Evolutionary conservation across 1,140 invertebrate genomes (phyloP).

Genomic region (Hormaphis cornu): DNA sequence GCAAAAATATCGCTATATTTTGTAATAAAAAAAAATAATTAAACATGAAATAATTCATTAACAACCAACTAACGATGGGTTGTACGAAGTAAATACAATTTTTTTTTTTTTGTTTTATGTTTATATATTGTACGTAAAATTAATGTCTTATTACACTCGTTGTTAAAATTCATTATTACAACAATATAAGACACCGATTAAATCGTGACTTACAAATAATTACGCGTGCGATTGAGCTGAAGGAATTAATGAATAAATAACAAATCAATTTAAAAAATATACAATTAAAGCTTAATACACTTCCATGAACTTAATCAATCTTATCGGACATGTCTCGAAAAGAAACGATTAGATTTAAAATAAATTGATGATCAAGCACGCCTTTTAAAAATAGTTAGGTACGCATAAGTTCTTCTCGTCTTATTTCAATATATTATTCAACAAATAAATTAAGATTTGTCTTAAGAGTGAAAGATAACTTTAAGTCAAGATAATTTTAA

Average conservation of each 20-base stretch:
- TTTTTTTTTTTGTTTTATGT: no score
- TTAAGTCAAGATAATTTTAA: no score
- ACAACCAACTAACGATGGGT: no score
- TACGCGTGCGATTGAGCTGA: background rate
- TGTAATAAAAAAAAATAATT: no score
- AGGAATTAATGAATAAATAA: slow-evolving; percentile 6
- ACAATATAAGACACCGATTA: background rate
- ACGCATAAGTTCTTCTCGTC: background rate
- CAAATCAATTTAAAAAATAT: background rate
- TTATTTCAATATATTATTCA: background rate
- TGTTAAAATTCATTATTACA: background rate
- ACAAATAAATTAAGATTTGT: background rate
- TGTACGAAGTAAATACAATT: no score
- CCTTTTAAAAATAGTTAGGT: background rate
- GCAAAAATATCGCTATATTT: no score
- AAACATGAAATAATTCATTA: no score
- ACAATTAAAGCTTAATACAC: background rate
- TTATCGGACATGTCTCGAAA: slow-evolving; percentile 1
- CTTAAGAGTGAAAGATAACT: background rate
- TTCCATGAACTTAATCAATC: background rate
- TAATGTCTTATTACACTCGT: background rate
- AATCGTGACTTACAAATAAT: background rate
- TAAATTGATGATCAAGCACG: background rate
- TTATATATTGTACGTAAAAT: no score
- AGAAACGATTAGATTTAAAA: background rate